Percentiles rank a stretch among this genome's conserved stretches.
These are phyloP conservation scores for Brachirus orientalis DNA, from an alignment of 2,113 vertebrate genomes.

Conservation along the genomic window DNA sequence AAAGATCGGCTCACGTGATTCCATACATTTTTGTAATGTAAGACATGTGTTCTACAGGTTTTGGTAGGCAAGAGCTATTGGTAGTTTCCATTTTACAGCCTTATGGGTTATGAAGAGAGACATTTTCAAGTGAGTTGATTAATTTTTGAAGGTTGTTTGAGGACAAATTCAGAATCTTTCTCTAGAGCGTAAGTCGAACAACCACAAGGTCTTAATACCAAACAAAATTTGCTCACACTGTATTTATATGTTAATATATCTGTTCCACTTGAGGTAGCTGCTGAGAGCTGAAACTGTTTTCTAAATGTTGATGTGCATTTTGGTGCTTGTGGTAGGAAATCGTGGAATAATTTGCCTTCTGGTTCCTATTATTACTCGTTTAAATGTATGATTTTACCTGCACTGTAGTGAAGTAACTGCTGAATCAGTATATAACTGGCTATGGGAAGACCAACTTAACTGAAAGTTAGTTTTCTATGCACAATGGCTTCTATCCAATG, in stretches of 20 bases:
- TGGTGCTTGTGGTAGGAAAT: not conserved
- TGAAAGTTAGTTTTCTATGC: no score
- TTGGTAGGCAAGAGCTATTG: no score
- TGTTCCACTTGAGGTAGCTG: not conserved
- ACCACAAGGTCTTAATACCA: not conserved
- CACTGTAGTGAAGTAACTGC: not conserved
- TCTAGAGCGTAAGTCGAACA: not conserved
- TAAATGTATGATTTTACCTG: not conserved
- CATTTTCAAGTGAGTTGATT: not conserved
- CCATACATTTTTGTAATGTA: no score
- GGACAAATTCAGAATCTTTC: slow-evolving; percentile 2
- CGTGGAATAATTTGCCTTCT: not conserved
- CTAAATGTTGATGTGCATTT: slow-evolving; percentile 10
- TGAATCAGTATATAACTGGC: not conserved
- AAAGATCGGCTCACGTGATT: no score
- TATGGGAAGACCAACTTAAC: no score
- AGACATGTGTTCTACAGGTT: not conserved
- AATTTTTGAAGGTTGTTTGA: not conserved
- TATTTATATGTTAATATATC: slow-evolving; percentile 39
- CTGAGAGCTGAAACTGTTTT: not conserved
- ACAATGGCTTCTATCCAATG: no score
- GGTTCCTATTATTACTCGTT: not conserved
- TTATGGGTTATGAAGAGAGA: not conserved
- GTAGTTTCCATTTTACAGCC: no score
- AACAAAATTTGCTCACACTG: no score